phyloP scores from a whole-genome alignment of 2,113 vertebrate genomes.

The Otis tarda region DNA sequence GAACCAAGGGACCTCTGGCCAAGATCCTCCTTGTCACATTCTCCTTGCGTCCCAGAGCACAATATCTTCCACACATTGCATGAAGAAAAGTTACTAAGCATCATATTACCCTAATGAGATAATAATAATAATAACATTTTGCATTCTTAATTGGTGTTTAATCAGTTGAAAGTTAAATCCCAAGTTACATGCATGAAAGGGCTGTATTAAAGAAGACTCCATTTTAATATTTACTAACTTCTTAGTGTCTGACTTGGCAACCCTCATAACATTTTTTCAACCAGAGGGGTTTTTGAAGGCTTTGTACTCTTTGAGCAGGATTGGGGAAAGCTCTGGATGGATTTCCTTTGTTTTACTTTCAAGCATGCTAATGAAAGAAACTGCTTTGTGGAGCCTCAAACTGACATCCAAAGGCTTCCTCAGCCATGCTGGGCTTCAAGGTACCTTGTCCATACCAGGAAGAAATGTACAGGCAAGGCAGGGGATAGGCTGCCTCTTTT shows the following conservation, averaged over 20 bases:
- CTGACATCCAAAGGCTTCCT: neutral
- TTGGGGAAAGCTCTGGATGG: neutral
- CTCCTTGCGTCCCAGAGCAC: neutral
- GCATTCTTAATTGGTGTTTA: constrained; percentile 19
- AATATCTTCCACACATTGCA: neutral
- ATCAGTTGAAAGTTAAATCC: constrained; percentile 44
- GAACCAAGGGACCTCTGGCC: neutral
- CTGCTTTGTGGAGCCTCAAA: neutral
- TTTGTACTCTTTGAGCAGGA: constrained; percentile 29
- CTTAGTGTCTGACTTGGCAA: constrained; percentile 46
- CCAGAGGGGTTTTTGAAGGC: neutral
- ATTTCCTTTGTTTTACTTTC: constrained; percentile 55
- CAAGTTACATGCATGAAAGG: constrained; percentile 10
- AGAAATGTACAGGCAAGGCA: neutral
- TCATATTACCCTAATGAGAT: neutral
- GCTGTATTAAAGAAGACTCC: neutral
- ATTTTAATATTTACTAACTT: constrained; percentile 62
- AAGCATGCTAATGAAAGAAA: constrained; percentile 9
- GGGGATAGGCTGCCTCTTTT: neutral
- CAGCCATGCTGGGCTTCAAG: neutral
- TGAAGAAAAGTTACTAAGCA: neutral
- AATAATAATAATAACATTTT: neutral
- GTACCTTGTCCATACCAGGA: neutral
- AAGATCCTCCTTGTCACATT: neutral
- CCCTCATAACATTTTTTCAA: neutral